Percentiles rank a stretch among this genome's conserved stretches.
phyloP scores from a whole-genome alignment of 1,140 invertebrate genomes.

The Anoplophora glabripennis region DNA sequence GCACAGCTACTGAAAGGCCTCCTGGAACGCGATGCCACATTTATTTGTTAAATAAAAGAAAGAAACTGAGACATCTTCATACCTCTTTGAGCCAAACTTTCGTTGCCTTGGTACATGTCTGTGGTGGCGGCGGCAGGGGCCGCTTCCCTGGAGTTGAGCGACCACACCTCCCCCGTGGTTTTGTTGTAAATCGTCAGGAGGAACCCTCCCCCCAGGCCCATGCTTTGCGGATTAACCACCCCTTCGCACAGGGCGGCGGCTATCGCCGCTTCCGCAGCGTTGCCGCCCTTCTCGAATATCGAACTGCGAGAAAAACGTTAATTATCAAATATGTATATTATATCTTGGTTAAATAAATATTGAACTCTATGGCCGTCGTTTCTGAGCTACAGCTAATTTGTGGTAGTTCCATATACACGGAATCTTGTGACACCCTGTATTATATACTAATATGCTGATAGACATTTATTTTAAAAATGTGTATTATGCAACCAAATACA shows the following conservation, averaged over 20 bases:
- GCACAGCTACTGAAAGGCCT: conserved; percentile 79
- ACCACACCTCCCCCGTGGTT: conserved; percentile 48
- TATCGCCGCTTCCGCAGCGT: conserved; percentile 80
- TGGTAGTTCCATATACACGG: too few species aligned
- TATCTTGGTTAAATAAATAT: too few species aligned
- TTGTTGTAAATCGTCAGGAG: conserved; percentile 73
- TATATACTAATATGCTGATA: too few species aligned
- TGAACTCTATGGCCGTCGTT: too few species aligned
- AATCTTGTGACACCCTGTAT: too few species aligned
- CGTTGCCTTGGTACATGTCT: conserved; percentile 58
- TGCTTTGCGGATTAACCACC: conserved; percentile 71
- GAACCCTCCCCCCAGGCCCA: conserved; percentile 81
- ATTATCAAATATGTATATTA: too few species aligned
- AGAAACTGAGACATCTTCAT: too few species aligned
- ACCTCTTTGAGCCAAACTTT: conserved; percentile 13
- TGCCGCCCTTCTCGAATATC: conserved; percentile 53
- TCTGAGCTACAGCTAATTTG: too few species aligned
- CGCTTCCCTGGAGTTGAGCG: conserved; percentile 67
- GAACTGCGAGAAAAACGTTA: conserved; percentile 14
- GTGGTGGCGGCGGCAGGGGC: conserved; percentile 58
- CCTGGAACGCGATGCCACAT: conserved; percentile 31
- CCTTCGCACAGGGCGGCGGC: conserved; percentile 77
- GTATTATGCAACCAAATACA: too few species aligned
- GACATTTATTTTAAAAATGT: too few species aligned
- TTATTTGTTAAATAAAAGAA: too few species aligned